Evolutionary conservation across 2,113 vertebrate genomes (phyloP), one percentile per base, ranked within the genome.

Genomic region (Anseranas semipalmata): DNA sequence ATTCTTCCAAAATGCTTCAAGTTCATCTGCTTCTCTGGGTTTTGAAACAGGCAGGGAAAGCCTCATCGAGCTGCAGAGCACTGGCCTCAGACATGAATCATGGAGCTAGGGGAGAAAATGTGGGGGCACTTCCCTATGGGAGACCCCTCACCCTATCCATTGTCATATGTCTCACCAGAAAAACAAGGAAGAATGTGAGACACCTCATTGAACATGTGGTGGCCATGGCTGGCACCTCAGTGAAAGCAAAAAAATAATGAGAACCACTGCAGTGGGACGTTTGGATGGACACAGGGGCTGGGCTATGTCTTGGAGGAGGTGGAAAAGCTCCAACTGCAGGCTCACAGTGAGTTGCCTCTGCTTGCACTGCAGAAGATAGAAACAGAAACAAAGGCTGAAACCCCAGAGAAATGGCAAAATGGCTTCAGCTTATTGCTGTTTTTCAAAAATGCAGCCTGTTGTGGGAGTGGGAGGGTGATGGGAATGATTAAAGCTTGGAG

Each of bases 191-290:
- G 65, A 87, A 53, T 1, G 8, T 22, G 27, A 76, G 46, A 37
- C 5, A 45, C 30, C 39, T 77, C 48, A 24, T 50, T 39, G 25
- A 53, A 2, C 41, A 21, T 10, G 25, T 14, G 19, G 55, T 59
- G 39, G 32, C 58, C 0, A 0, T 33, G 46, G 58, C 53, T 65
- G 32, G 27, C 28, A 7, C 58, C 32, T 73, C 55, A 65, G 27
- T 25, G 33, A 72, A 73, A 55, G 43, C 32, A 9, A 73, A 43
- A 43, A 72, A 55, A 35, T 17, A 35, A 25, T 0, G n/a, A 68
- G 52, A 77, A 87, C 10, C 0, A 0, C 12, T 79, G 82, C 2
- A 5, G 75, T 17, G 35, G 16, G 35, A 15, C 4, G 15, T 7
- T 63, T 17, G 39, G 16, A 30, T 65, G 39, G 62, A 30, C 12